These are phyloP conservation scores for Ennomos quercinarius DNA, from an alignment of 2,888 invertebrate genomes.

Conservation along the genomic window DNA sequence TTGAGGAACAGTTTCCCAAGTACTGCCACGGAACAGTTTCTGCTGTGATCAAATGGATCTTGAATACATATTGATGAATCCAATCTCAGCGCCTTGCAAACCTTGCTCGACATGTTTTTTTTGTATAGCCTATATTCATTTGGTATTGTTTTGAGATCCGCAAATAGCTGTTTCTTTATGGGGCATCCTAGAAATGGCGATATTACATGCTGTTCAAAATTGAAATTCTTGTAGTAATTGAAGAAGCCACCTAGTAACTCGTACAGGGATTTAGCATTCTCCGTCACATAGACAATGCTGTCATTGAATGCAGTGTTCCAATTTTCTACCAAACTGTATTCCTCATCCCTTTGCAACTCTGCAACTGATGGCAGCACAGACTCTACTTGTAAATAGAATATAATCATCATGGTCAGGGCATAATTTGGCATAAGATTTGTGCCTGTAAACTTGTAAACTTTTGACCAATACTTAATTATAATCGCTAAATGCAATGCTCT, in stretches of 20 bases:
- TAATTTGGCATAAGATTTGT: slow-evolving; percentile 88
- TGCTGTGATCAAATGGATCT: slow-evolving; percentile 86
- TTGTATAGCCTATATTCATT: slow-evolving; percentile 70
- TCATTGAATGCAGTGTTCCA: slow-evolving; percentile 86
- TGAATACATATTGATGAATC: slow-evolving; percentile 81
- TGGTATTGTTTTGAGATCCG: slow-evolving; percentile 48
- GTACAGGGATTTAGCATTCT: slow-evolving; percentile 57
- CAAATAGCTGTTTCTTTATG: slow-evolving; percentile 65
- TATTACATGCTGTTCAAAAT: slow-evolving; percentile 83
- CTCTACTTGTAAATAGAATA: slow-evolving; percentile 89
- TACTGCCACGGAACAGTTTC: slow-evolving; percentile 73
- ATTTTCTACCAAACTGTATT: slow-evolving; percentile 64
- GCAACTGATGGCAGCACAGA: slow-evolving; percentile 84
- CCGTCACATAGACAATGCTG: neutral
- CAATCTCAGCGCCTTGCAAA: slow-evolving; percentile 53
- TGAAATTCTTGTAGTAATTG: slow-evolving; percentile 84
- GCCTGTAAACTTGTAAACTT: slow-evolving; percentile 84
- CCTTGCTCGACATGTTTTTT: slow-evolving; percentile 44
- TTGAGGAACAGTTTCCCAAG: slow-evolving; percentile 42
- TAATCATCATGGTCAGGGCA: slow-evolving; percentile 86
- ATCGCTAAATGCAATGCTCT: slow-evolving; percentile 86
- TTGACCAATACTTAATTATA: slow-evolving; percentile 91
- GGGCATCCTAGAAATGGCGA: slow-evolving; percentile 85
- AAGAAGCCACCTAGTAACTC: slow-evolving; percentile 87
- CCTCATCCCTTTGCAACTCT: slow-evolving; percentile 66